Evolutionary conservation across 2,113 vertebrate species (phyloP), one percentile per base, ranked within the genome.

Genomic region (Hippocampus comes): DNA sequence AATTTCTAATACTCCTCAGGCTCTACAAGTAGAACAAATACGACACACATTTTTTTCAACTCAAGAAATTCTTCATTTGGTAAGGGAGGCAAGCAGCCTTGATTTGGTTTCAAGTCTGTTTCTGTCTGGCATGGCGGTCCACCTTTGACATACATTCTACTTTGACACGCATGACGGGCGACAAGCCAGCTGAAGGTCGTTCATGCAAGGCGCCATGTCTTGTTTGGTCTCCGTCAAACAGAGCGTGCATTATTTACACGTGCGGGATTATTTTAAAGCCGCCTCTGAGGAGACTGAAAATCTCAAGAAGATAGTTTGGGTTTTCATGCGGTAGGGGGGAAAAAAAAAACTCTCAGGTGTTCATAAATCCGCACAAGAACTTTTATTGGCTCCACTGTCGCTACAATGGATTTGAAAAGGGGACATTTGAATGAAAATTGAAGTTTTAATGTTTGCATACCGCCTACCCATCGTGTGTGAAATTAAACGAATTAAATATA

Each of bases 221-320:
- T 48, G 82, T 88, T 82, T 86, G 46, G 73, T 74, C 75, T 79
- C 70, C 14, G 38, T 57, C 71, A 79, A 89, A 87, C 74, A 72
- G 71, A 69, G 81, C 85, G 51, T 73, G 79, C 78, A 67, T 78
- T 71, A 79, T 78, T 82, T 73, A 53, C 5, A 67, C 76, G 65
- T 48, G 11, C 41, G 51, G 34, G 34, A 42, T 71, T n/a, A 61
- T 67, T 77, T 46, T n/a, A 55, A 80, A 73, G 60, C 34, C 56
- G 74, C 42, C 77, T 59, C 53, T 67, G 74, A 65, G 63, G 56
- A 63, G 82, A 82, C 75, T 78, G 76, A 83, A 88, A 84, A 25
- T 27, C 43, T 48, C 76, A 59, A 1, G 0, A 3, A 46, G 20
- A 34, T 64, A n/a, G 20, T 64, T 61, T 18, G 15, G 15, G 23